Base-by-base conservation (phyloP, 1,140 invertebrate genomes). In the Musca vetustissima region DNA sequence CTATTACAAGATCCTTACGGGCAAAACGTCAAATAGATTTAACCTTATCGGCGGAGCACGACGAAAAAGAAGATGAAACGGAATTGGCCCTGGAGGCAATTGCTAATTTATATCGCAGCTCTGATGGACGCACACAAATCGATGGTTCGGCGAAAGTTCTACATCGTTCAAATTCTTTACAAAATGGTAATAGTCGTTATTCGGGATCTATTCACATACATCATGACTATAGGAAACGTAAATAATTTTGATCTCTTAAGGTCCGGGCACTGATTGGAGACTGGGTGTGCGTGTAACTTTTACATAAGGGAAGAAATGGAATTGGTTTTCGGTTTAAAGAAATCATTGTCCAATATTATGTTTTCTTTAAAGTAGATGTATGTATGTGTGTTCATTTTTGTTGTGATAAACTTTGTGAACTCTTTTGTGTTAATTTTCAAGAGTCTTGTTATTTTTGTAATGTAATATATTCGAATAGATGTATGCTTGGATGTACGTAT, bases 31-130 rank as follows among this genome's bases (percentile, higher is more conserved):
- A 81, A 59, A 78, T 81, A 17, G 79, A 81, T 72, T 49, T 81
- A 64, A 79, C 77, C 1, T 13, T 81, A 1, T 80, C 77, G 7
- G 79, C 77, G 1, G 79, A 81, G 47, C 79, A 81, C 69, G 74
- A 81, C 32, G 77, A 81, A 50, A 75, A 78, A 57, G 75, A 78
- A 4, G 75, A 75, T 19, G 76, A 79, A 17, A 81, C 79, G 7
- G 79, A 81, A 64, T 59, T 81, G 64, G 76, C 79, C 0, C n/a
- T 79, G 22, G 79, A 81, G 69, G 79, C 79, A 0, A 81, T 81
- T 53, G 79, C 79, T 0, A 78, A 78, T n/a, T 69, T 81, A 1
- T 81, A 79, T 79, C 74, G 76, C 19, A 81, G 79, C 53, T 64
- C 74, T 0, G 79, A 81, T 53, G 76, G 75, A 7, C 72, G 78